Base-by-base conservation (phyloP, 2,797 vertebrate genomes). In the Dermochelys coriacea region DNA sequence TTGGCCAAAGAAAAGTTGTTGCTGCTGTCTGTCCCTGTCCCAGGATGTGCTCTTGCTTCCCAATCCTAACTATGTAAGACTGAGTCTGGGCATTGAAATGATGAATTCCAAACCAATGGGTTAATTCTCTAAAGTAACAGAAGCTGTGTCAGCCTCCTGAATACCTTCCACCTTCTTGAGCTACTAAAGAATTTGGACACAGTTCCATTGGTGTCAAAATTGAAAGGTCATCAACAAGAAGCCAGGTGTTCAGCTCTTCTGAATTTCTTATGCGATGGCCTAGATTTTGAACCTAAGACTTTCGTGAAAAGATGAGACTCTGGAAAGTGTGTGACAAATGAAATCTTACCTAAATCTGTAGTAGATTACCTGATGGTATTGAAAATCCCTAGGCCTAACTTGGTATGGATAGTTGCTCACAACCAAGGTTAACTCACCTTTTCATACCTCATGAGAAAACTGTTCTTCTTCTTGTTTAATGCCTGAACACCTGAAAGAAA, bases 301-400 rank as follows among this genome's bases (percentile, higher is more conserved):
- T 93, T 7, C 49, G 41, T 41, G 41, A 41, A 41, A 41, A 41
- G 41, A 41, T 41, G 41, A 5, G 41, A 41, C 41, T 41, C 5
- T 41, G 41, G 41, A 41, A 41, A 41, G 41, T 3, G 49, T 71
- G 3, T 34, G 50, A 78, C 74, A 90, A 93, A 82, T 82, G 82
- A 1, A 77, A 4, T 12, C 78, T 79, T 29, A 18, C 79, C 87
- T 52, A 91, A 80, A 47, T 82, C 51, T 50, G 21, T 57, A 87
- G 75, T 16, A 29, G 79, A 86, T 74, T 34, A 68, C 34, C 82
- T 88, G 45, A 71, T 93, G 64, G n/a, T 80, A 15, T 68, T 82
- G 71, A 51, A 21, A 87, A 94, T 94, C 86, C 87, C 91, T 47
- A 71, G 52, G 81, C 9, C 16, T 91, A 21, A n/a, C 61, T 94